Base-by-base conservation (phyloP, 2,888 invertebrate species). In the Himalopsyche kuldschensis region DNA sequence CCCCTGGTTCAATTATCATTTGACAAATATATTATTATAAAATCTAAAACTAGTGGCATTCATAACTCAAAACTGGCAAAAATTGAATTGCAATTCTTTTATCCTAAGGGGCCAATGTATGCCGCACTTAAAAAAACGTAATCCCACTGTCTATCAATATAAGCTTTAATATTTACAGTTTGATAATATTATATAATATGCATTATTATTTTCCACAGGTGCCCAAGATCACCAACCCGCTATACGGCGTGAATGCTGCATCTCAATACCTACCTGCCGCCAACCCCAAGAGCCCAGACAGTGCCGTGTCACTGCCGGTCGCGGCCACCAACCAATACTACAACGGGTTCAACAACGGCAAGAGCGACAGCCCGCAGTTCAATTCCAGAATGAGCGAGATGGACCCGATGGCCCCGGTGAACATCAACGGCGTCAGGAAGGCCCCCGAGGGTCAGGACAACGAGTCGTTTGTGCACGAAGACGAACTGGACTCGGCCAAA, bases 361-460 rank as follows among this genome's bases (percentile, higher is more conserved):
- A 82, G 35, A 80, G 81, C 4, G 80, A 75, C 27, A 84, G 78
- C 17, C 27, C 20, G 35, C 81, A 81, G 31, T 80, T 47, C 63
- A 75, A 78, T 5, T 75, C 80, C 0, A 35, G 80, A 24, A 32
- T 79, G n/a, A 76, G 76, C 20, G 41, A 24, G 0, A 3, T 35
- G 15, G 82, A 82, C 11, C 48, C 79, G 20, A 79, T 75, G 20
- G 41, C 46, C 15, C 15, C 76, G 47, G 41, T 63, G 24, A 63
- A 76, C 27, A 63, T 78, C 32, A 92, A 92, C 87, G 93, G 93
- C 84, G 91, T 94, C 77, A 90, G 95, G 32, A 93, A 93, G 89
- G 96, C 95, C 77, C 96, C 96, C 4, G 96, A 96, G 88, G 96
- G 96, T 31, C 96, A 95, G 89, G 96, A 96, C 90, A 94, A 95